These are phyloP conservation scores for Portevinia maculata DNA, from an alignment of 2,888 invertebrate species.

Conservation along the genomic window DNA sequence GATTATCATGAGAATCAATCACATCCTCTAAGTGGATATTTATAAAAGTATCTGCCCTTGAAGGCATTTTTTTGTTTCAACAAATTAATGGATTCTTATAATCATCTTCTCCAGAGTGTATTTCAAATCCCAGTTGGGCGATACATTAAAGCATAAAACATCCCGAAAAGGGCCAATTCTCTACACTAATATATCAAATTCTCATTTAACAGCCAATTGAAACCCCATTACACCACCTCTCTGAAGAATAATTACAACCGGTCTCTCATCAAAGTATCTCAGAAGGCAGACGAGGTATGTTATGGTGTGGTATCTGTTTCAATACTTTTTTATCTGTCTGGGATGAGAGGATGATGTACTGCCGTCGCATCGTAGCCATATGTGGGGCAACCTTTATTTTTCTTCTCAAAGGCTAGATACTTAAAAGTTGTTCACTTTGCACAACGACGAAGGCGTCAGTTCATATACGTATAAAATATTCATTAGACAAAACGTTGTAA, in stretches of 20 bases:
- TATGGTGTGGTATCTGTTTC: slow-evolving; percentile 49
- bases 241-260: slow-evolving; percentile 67
- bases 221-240: slow-evolving; percentile 68
- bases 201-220: slow-evolving; percentile 74
- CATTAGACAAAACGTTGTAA: slow-evolving; percentile 72
- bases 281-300: not conserved
- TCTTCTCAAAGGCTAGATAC: slow-evolving; percentile 38
- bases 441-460: slow-evolving; percentile 24
- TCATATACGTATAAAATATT: slow-evolving; percentile 57
- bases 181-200: slow-evolving; percentile 67
- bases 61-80: slow-evolving; percentile 48
- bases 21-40: not conserved
- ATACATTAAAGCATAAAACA: slow-evolving; percentile 56
- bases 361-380: slow-evolving; percentile 33
- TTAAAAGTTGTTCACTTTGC: slow-evolving; percentile 69
- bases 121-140: slow-evolving; percentile 51
- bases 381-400: slow-evolving; percentile 63
- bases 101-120: slow-evolving; percentile 17
- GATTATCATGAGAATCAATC: not conserved
- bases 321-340: slow-evolving; percentile 59
- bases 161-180: slow-evolving; percentile 49
- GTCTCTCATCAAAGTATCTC: slow-evolving; percentile 40
- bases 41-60: slow-evolving; percentile 28
- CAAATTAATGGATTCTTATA: slow-evolving; percentile 34
- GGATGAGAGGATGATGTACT: slow-evolving; percentile 15